A percentile compares a stretch with the other conserved stretches of the same genome.
phyloP scores from a whole-genome alignment of 2,888 invertebrate species.

The Conomelus anceps region DNA sequence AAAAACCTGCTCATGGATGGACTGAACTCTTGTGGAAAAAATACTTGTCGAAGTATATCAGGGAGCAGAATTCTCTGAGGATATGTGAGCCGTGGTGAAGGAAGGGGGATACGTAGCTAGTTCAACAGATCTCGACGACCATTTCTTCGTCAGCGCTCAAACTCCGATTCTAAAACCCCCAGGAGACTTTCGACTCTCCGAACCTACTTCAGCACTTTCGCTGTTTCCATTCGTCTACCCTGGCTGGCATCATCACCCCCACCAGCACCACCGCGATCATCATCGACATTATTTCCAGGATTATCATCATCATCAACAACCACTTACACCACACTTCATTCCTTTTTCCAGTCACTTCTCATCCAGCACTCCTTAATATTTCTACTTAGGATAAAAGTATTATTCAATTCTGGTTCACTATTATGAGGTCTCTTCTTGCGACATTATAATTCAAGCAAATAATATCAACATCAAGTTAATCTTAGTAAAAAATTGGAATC shows the following conservation, averaged over 20 bases:
- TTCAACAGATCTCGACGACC: background rate
- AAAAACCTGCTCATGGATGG: background rate
- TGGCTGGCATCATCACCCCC: no score
- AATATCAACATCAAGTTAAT: no score
- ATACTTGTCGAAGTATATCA: background rate
- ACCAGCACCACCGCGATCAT: no score
- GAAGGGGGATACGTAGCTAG: background rate
- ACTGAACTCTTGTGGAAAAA: background rate
- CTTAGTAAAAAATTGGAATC: no score
- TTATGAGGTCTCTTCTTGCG: no score
- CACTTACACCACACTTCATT: background rate
- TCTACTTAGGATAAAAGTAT: background rate
- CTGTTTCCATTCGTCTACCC: background rate
- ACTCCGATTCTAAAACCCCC: background rate
- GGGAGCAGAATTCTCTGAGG: background rate
- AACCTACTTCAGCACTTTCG: background rate
- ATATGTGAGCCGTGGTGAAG: background rate
- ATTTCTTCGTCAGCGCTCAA: background rate
- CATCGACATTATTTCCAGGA: background rate
- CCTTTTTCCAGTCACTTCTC: background rate
- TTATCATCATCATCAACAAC: background rate
- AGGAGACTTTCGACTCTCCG: background rate
- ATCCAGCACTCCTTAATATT: no score
- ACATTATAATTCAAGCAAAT: no score
- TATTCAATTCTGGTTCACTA: no score